Conservation (phyloP, 2,113 vertebrate species). For the Zeus faber region DNA sequence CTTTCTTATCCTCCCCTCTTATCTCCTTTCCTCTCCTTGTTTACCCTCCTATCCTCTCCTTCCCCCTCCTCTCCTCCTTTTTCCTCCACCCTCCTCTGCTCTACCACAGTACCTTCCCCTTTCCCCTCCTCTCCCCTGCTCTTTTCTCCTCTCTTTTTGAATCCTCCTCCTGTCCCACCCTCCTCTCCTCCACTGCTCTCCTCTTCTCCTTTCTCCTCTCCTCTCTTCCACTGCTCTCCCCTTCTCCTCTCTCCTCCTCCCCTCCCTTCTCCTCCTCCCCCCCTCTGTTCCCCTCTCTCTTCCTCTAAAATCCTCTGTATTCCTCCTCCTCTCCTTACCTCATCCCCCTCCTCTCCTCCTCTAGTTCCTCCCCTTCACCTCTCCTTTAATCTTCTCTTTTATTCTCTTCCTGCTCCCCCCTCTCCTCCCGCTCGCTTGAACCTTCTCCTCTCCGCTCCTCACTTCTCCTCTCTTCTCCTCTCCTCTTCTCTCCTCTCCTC, state of each 20-base stretch:
- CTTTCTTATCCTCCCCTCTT: slow-evolving; percentile 13
- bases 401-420: neutral
- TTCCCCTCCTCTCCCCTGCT: neutral
- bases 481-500: neutral
- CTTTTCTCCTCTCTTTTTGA: neutral
- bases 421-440: too few species aligned
- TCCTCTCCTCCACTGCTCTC: neutral
- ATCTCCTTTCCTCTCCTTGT: neutral
- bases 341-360: too few species aligned
- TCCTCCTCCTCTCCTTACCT: too few species aligned
- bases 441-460: neutral
- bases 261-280: neutral
- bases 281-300: too few species aligned
- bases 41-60: too few species aligned
- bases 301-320: too few species aligned
- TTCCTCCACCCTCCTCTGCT: too few species aligned
- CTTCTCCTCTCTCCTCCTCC: neutral
- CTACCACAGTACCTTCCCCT: too few species aligned
- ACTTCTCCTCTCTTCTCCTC: neutral
- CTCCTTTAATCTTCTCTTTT: neutral
- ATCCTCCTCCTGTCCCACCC: too few species aligned
- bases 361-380: too few species aligned
- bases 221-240: neutral
- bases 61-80: neutral
- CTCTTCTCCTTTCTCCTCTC: neutral